Percentiles rank a stretch among this genome's conserved stretches.
Evolutionary conservation across 1,140 invertebrate species (phyloP).

Genomic region (Capitella teleta): DNA sequence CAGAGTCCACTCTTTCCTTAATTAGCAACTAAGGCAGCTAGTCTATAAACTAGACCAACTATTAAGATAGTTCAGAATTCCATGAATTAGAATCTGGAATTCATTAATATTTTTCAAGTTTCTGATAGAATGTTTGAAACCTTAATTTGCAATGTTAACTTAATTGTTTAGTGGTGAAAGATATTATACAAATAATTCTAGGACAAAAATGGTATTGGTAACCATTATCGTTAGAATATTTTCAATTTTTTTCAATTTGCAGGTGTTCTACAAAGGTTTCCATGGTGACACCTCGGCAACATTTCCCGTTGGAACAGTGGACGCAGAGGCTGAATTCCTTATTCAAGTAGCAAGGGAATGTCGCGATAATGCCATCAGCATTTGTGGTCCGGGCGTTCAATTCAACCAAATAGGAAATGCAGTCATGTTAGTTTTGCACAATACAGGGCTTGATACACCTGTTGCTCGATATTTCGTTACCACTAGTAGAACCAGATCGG

Average conservation of each 20-base stretch:
- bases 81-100: neutral
- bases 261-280: conserved; percentile 74
- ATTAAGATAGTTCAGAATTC: neutral
- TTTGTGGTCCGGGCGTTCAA: conserved; percentile 62
- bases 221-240: neutral
- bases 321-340: conserved; percentile 57
- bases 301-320: conserved; percentile 66
- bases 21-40: neutral
- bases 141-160: neutral
- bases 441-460: no score
- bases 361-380: conserved; percentile 58
- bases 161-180: neutral
- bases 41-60: neutral
- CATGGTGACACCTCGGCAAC: conserved; percentile 90
- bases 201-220: neutral
- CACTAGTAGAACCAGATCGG: no score
- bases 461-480: no score
- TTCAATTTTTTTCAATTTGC: conserved; percentile 16
- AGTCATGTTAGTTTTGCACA: no score
- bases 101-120: neutral
- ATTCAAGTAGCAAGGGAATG: conserved; percentile 60
- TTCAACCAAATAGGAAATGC: conserved; percentile 61
- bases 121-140: neutral
- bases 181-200: neutral
- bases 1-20: neutral